Evolutionary conservation across 2,888 invertebrate genomes (phyloP).

Genomic region (Hypselothyrea guttata): DNA sequence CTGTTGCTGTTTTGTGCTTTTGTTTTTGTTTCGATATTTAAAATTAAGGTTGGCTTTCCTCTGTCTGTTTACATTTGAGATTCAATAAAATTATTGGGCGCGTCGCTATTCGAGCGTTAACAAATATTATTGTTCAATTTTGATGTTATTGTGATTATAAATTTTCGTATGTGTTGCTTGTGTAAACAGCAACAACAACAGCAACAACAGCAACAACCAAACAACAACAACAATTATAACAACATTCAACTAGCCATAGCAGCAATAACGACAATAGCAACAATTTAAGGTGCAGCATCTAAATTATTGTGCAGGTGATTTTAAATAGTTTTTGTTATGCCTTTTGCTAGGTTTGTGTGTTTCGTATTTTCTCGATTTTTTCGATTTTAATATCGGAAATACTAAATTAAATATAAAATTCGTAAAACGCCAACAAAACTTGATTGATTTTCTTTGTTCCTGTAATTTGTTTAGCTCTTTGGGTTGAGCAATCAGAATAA

Average conservation of each 20-base stretch:
- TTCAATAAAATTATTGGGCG: conserved; percentile 79
- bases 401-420: conserved; percentile 69
- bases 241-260: conserved; percentile 5
- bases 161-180: conserved; percentile 66
- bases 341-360: too few species aligned
- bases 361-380: too few species aligned
- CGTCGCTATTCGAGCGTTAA: conserved; percentile 79
- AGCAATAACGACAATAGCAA: conserved; percentile 28
- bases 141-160: conserved; percentile 76
- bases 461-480: conserved; percentile 39
- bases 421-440: conserved; percentile 39
- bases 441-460: conserved; percentile 62
- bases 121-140: conserved; percentile 79
- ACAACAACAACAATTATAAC: conserved; percentile 24
- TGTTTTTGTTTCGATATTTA: conserved; percentile 41
- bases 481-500: conserved; percentile 47
- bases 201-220: conserved; percentile 18
- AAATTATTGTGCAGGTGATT: conserved; percentile 71
- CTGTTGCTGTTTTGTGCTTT: conserved; percentile 26
- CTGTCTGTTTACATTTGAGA: conserved; percentile 47
- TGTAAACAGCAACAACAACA: conserved; percentile 57
- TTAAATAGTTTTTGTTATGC: conserved; percentile 39
- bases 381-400: conserved; percentile 69
- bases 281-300: conserved; percentile 64
- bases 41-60: conserved; percentile 48